A percentile compares a stretch with the other conserved stretches of the same genome.
Evolutionary conservation across 2,888 invertebrate species (phyloP).

Genomic region (Bhutanitis thaidina): DNA sequence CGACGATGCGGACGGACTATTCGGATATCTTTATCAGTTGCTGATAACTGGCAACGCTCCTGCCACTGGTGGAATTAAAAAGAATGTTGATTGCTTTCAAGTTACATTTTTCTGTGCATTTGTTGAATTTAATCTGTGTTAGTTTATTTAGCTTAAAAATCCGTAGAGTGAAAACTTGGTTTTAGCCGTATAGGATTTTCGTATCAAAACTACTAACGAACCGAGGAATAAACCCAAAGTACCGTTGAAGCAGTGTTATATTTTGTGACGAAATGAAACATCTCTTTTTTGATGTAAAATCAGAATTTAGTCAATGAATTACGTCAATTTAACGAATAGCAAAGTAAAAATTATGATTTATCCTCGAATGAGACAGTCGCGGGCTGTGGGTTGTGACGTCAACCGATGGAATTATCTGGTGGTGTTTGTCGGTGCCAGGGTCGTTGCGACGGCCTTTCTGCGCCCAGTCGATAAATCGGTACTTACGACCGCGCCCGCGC

Average conservation of each 20-base stretch:
- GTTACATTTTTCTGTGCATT: too few species aligned
- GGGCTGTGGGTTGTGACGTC: conserved; percentile 28
- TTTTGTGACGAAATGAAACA: too few species aligned
- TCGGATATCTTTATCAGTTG: conserved; percentile 62
- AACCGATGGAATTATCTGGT: conserved; percentile 50
- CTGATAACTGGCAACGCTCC: conserved; percentile 49
- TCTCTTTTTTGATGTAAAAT: too few species aligned
- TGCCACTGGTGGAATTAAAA: conserved; percentile 1
- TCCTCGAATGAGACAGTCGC: conserved; percentile 29
- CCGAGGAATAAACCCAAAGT: too few species aligned
- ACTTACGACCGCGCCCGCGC: conserved; percentile 53
- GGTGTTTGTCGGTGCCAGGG: conserved; percentile 64
- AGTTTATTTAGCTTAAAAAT: too few species aligned
- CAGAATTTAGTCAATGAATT: background rate
- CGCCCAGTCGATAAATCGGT: conserved; percentile 53
- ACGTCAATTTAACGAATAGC: background rate
- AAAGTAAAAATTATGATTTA: conserved; percentile 26
- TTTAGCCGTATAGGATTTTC: too few species aligned
- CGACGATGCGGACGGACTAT: conserved; percentile 51
- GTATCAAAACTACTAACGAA: too few species aligned
- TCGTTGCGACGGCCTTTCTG: conserved; percentile 50
- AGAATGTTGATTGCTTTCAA: background rate
- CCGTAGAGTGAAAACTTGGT: too few species aligned
- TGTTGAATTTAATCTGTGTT: too few species aligned
- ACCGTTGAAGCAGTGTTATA: too few species aligned